These are phyloP conservation scores for Athene noctua DNA, from an alignment of 2,113 vertebrate species.

Conservation along the genomic window DNA sequence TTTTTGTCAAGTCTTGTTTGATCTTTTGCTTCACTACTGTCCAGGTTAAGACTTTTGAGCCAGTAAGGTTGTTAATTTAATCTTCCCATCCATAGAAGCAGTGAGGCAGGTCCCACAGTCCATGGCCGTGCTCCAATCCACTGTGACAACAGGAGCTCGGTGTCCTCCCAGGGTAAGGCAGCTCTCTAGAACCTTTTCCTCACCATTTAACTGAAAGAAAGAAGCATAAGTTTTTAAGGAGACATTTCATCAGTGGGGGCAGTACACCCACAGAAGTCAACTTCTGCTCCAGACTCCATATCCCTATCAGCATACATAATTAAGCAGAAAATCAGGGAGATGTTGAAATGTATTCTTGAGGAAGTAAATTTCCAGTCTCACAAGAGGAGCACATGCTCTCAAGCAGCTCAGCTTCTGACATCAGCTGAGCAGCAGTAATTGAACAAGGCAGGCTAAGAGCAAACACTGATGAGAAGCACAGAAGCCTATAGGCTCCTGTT, in stretches of 20 bases:
- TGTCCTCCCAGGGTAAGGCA: slow-evolving; percentile 91
- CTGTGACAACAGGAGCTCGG: slow-evolving; percentile 92
- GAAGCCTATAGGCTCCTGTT: not conserved
- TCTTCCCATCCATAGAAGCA: slow-evolving; percentile 97
- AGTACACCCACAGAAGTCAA: not conserved
- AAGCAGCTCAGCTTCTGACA: not conserved
- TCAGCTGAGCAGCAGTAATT: not conserved
- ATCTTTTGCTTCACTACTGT: not conserved
- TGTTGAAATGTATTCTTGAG: not conserved
- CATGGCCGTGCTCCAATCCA: slow-evolving; percentile 95
- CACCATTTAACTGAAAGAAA: slow-evolving; percentile 80
- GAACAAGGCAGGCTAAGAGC: not conserved
- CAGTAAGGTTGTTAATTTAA: slow-evolving; percentile 94
- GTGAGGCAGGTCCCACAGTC: slow-evolving; percentile 97
- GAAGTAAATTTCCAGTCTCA: not conserved
- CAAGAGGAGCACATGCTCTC: not conserved
- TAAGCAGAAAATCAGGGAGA: not conserved
- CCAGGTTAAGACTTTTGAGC: slow-evolving; percentile 82
- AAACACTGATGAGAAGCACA: not conserved
- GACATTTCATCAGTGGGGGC: not conserved
- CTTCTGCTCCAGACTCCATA: not conserved
- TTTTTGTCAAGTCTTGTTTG: not conserved
- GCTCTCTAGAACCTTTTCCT: slow-evolving; percentile 83
- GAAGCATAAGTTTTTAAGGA: not conserved
- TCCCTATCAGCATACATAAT: not conserved